Evolutionary conservation across 2,888 invertebrate species (phyloP), one percentile per base, ranked within the genome.

Genomic region (Crossocerus cetratus): DNA sequence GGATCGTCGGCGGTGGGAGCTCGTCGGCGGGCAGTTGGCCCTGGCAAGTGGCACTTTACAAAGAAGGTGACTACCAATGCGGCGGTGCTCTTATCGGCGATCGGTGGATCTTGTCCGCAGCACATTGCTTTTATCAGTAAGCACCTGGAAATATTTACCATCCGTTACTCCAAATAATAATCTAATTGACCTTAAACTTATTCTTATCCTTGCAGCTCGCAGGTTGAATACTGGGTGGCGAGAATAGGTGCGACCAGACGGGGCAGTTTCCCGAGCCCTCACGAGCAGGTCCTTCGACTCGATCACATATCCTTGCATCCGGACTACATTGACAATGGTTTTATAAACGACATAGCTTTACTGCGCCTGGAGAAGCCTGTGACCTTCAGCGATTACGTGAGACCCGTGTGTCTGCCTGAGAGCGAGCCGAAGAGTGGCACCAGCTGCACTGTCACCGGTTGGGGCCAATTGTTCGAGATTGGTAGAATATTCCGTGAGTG

Each of bases 21-120:
- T 94, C 95, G 53, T 93, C 93, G 63, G 93, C 94, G 8, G 96
- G 96, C 79, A 94, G 95, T 32, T 96, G 96, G 95, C 96, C 96
- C 2, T 96, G 96, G 96, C 95, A 95, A 91, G 95, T 95, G n/a
- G 96, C 96, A 45, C 92, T 96, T 21, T 96, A 96, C 91, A 94
- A 95, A 85, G 95, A 96, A 90, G 96, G 96, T 0, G 95, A 95
- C 90, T 96, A 95, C 91, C 96, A 96, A 90, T 96, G 96, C 88
- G 96, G 96, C 20, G 96, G 94, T 20, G 95, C 95, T 2, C 92
- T 96, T 57, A 92, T 96, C 77, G 92, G 93, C 14, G 92, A 93
- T 69, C 92, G 92, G 83, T 96, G 96, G 95, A 92, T 96, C 61
- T 91, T 96, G 4, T 95, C 95, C 0, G 96, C 96, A 56, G 95